These are phyloP conservation scores for Lymantria dispar DNA, from an alignment of 2,888 invertebrate genomes.

Conservation along the genomic window DNA sequence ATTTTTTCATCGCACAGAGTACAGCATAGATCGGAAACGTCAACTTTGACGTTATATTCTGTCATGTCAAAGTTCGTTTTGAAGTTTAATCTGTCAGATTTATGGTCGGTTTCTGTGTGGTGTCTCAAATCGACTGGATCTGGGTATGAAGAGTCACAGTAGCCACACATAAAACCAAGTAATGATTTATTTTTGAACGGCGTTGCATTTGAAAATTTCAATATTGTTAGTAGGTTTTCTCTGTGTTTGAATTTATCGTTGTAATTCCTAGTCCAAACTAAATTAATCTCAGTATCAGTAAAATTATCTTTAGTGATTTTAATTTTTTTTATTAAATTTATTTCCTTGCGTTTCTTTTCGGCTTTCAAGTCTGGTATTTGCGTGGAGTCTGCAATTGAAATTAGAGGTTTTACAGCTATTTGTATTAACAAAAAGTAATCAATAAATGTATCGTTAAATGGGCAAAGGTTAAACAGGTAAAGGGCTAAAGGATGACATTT, in stretches of 20 bases:
- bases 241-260: constrained; percentile 54
- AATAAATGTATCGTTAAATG: too few species aligned
- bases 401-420: not conserved
- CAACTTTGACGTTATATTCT: constrained; percentile 55
- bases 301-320: constrained; percentile 26
- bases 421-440: too few species aligned
- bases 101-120: constrained; percentile 45
- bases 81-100: constrained; percentile 47
- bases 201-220: constrained; percentile 58
- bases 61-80: constrained; percentile 52
- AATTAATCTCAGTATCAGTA: constrained; percentile 31
- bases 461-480: too few species aligned
- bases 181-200: constrained; percentile 63
- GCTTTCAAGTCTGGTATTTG: constrained; percentile 34
- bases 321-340: constrained; percentile 28
- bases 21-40: constrained; percentile 50
- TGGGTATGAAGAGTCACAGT: constrained; percentile 53
- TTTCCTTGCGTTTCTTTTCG: constrained; percentile 14
- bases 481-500: too few species aligned
- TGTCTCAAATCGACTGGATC: constrained; percentile 55
- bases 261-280: constrained; percentile 38
- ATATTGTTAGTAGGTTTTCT: constrained; percentile 55
- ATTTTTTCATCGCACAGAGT: constrained; percentile 46
- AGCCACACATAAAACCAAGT: constrained; percentile 59
- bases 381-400: constrained; percentile 39